Evolutionary conservation across 2,888 invertebrate genomes (phyloP).

Genomic region (Caradrina clavipalpis): DNA sequence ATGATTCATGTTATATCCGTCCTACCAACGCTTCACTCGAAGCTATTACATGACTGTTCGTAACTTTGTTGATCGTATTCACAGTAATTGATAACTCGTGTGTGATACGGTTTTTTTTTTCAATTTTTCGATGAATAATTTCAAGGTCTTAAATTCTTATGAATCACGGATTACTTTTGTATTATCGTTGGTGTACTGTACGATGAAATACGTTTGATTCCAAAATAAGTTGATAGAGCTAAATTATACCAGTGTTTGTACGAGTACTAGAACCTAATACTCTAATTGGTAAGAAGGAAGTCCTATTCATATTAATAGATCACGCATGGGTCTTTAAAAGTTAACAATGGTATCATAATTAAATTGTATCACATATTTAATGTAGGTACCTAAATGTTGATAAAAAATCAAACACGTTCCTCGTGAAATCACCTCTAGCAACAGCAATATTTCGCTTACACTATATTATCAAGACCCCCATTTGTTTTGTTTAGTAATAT

Average conservation of each 20-base stretch:
- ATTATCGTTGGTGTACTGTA: neutral
- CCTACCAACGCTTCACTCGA: neutral
- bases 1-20: conserved; percentile 15
- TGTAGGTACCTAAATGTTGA: neutral
- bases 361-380: neutral
- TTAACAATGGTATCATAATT: conserved; percentile 11
- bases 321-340: neutral
- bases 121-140: neutral
- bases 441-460: neutral
- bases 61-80: conserved; percentile 11
- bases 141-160: conserved; percentile 11
- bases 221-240: neutral
- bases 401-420: neutral
- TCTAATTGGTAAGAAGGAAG: neutral
- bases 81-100: conserved; percentile 22
- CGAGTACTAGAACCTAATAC: neutral
- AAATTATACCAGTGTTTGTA: neutral
- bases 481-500: too few relatives aligned
- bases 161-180: conserved; percentile 31
- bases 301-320: conserved; percentile 3
- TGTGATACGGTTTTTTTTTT: neutral
- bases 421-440: neutral
- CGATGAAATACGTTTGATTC: neutral
- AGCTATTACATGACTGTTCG: conserved; percentile 4
- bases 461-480: too few relatives aligned